These are phyloP conservation scores for Nephrotoma guestfalica DNA, from an alignment of 2,888 invertebrate genomes.

Conservation along the genomic window DNA sequence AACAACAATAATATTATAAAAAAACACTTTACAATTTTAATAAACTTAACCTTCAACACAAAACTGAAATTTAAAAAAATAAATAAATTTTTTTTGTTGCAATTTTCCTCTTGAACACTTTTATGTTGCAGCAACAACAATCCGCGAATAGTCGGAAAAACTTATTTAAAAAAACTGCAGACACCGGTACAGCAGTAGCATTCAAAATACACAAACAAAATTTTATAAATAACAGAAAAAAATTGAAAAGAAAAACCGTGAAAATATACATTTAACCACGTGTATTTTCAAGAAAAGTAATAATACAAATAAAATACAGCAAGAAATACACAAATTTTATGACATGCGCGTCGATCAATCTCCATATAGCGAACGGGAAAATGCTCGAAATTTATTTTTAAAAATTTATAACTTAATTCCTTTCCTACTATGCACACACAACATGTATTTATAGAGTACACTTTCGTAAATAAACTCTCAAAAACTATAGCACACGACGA, in stretches of 20 bases:
- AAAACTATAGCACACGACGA: background rate
- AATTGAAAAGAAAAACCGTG: background rate
- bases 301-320: background rate
- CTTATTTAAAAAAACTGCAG: background rate
- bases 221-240: background rate
- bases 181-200: background rate
- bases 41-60: background rate
- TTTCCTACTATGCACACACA: background rate
- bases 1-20: background rate
- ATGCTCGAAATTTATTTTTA: background rate
- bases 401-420: background rate
- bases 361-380: background rate
- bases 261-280: background rate
- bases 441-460: background rate
- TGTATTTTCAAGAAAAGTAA: background rate
- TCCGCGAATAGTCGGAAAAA: background rate
- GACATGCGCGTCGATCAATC: background rate
- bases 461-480: background rate
- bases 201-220: background rate
- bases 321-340: background rate
- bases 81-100: background rate
- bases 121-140: background rate
- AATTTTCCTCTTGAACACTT: background rate
- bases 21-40: background rate
- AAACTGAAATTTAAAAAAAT: background rate